These are phyloP conservation scores for Acanthosoma haemorrhoidale DNA, from an alignment of 2,888 invertebrate genomes.

Conservation along the genomic window DNA sequence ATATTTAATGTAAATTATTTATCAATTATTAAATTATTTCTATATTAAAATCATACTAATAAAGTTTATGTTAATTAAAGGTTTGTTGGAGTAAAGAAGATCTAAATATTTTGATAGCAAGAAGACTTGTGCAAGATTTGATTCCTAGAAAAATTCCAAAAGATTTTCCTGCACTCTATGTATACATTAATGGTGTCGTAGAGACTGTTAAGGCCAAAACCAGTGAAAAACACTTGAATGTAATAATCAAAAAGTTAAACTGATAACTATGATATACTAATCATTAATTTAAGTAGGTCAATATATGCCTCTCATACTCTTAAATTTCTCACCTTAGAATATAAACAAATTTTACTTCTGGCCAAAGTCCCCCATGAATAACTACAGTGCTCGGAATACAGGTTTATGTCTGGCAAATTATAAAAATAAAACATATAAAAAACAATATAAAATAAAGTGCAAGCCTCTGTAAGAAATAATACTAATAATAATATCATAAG, in stretches of 20 bases:
- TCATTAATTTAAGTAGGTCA: too few relatives aligned
- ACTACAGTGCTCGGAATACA: too few relatives aligned
- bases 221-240: constrained; percentile 6
- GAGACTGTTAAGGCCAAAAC: constrained; percentile 6
- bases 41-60: neutral
- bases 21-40: neutral
- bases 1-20: neutral
- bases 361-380: too few relatives aligned
- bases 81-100: constrained; percentile 34
- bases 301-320: too few relatives aligned
- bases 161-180: constrained; percentile 28
- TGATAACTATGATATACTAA: too few relatives aligned
- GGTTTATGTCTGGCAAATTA: too few relatives aligned
- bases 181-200: neutral
- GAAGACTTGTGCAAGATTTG: constrained; percentile 39
- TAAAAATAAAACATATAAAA: too few relatives aligned
- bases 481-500: too few relatives aligned
- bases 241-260: neutral
- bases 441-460: too few relatives aligned
- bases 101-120: constrained; percentile 33
- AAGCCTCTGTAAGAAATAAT: too few relatives aligned
- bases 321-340: neutral
- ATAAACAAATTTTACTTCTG: neutral
- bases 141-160: constrained; percentile 38
- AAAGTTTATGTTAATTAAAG: too few relatives aligned